Base-by-base conservation (phyloP, 2,888 invertebrate genomes). In the Frankliniella intonsa region DNA sequence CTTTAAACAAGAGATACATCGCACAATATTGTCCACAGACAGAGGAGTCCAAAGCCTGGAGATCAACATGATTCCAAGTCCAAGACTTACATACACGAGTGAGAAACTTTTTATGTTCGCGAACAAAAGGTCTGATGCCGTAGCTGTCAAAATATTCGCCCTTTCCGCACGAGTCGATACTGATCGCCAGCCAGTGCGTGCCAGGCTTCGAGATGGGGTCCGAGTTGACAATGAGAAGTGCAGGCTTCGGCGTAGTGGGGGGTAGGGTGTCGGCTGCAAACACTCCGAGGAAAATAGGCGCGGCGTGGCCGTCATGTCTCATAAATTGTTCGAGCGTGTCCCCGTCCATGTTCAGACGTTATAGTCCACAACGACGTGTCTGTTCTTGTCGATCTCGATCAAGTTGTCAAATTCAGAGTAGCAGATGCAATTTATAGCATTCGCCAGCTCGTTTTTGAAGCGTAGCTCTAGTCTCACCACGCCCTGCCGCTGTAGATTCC, bases 331-430 rank as follows among this genome's bases (percentile, higher is more conserved):
- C 55, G 9, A 81, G 55, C 2, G n/a, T 17, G 81, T n/a, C 11
- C 3, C 50, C 55, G 55, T 50, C 19, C 65, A 65, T 65, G 12
- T 55, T 27, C 12, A 84, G 17, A 81, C 81, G 81, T 80, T 81
- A 80, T 80, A 85, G 81, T 85, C 84, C 9, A 83, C 82, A 22
- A 83, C 83, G 8, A 85, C 83, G 81, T 84, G 84, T 11, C 85
- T 81, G 7, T 84, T 81, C 50, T 85, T 81, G 80, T 86, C 85
- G 9, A 86, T 85, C 82, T 86, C 85, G 19, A 87, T 82, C 14
- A 86, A 79, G 82, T 86, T 86, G 5, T 38, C 38, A 38, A 38
- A 38, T 38, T 38, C 38, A 3, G 38, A 38, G 5, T 38, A 38
- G 38, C 65, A 86, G 85, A 86, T 82, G 17, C 85, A 85, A 80